Evolutionary conservation across 2,888 invertebrate species (phyloP).

Genomic region (Caenorhabditis sp.): DNA sequence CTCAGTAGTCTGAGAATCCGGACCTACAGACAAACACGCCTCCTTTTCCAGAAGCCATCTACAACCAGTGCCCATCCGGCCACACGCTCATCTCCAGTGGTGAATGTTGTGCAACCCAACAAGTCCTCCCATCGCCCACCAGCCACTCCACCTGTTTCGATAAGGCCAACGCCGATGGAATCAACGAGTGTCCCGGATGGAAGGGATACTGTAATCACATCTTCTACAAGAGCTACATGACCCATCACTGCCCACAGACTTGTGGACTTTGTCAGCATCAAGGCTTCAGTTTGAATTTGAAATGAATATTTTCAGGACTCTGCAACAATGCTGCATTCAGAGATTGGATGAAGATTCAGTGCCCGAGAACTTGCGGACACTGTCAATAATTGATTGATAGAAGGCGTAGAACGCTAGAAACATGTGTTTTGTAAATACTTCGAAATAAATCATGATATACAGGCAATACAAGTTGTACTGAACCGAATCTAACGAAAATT

Average conservation of each 20-base stretch:
- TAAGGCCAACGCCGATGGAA: background rate
- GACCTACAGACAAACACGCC: no score
- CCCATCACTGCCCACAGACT: constrained; percentile 6
- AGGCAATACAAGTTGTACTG: no score
- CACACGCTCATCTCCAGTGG: background rate
- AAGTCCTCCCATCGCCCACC: background rate
- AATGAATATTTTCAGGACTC: background rate
- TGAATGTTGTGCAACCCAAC: background rate
- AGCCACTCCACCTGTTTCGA: constrained; percentile 4
- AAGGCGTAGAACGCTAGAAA: background rate
- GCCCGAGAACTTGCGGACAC: constrained; percentile 23
- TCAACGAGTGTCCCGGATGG: constrained; percentile 11
- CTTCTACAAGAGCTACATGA: constrained; percentile 6
- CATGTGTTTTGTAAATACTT: background rate
- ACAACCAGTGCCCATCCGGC: background rate
- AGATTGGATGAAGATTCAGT: constrained; percentile 2
- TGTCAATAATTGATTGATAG: background rate
- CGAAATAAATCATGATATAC: background rate
- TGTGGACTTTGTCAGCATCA: constrained; percentile 11
- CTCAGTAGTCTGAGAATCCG: no score
- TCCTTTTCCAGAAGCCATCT: background rate
- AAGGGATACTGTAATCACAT: constrained; percentile 1
- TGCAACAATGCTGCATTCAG: constrained; percentile 9
- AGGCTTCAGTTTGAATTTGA: background rate
- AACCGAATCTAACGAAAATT: no score